A percentile compares a stretch with the other conserved stretches of the same genome.
Evolutionary conservation across 1,140 invertebrate species (phyloP).

Genomic region (Tachypleus tridentatus): DNA sequence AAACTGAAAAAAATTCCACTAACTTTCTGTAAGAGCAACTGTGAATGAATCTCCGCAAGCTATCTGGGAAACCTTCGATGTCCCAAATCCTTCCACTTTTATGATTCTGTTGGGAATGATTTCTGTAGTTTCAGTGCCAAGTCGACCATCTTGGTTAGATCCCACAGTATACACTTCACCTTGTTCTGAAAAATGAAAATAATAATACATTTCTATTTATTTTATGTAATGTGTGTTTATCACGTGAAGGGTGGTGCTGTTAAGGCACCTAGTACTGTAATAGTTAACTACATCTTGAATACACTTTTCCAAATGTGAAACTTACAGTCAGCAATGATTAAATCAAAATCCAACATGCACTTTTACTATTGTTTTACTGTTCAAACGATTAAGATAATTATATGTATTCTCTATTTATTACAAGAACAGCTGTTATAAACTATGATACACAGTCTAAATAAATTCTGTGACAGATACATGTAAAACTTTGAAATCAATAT

Average conservation of each 20-base stretch:
- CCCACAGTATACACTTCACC: conserved; percentile 13
- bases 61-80: conserved; percentile 16
- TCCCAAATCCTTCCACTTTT: conserved; percentile 23
- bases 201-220: background rate
- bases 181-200: conserved; percentile 3
- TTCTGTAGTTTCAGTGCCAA: conserved; percentile 18
- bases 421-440: too few relatives aligned
- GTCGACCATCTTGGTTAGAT: conserved; percentile 11
- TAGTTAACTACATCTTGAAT: background rate
- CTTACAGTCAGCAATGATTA: background rate
- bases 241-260: background rate
- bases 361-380: too few relatives aligned
- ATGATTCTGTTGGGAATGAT: conserved; percentile 23
- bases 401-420: too few relatives aligned
- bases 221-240: background rate
- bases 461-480: too few relatives aligned
- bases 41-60: conserved; percentile 14
- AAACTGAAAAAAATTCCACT: background rate
- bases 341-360: too few relatives aligned
- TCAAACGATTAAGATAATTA: too few relatives aligned
- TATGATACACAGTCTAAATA: too few relatives aligned
- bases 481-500: background rate
- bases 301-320: background rate
- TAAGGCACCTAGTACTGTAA: background rate
- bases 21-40: conserved; percentile 7